Conservation (phyloP, 2,113 vertebrate genomes). For the Pipra filicauda region DNA sequence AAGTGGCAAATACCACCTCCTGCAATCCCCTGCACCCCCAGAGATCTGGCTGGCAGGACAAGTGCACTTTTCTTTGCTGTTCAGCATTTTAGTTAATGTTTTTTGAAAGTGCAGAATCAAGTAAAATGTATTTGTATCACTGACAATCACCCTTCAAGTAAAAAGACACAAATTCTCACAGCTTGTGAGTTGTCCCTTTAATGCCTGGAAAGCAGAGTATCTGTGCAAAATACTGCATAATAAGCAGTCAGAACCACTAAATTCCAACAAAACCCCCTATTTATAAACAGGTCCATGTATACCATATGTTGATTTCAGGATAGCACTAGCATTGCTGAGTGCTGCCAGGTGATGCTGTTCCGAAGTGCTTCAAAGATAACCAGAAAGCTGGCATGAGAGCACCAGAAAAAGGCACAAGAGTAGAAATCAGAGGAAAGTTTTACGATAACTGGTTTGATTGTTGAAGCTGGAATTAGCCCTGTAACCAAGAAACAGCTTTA, state of each 20-base stretch:
- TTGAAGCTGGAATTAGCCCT: not conserved
- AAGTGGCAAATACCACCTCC: not conserved
- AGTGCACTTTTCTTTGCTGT: not conserved
- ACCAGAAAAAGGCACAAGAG: not conserved
- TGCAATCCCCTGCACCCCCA: not conserved
- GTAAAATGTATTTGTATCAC: not conserved
- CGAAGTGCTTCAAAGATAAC: not conserved
- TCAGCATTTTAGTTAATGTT: not conserved
- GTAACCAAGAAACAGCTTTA: not conserved
- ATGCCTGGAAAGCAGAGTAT: not conserved
- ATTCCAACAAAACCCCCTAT: not conserved
- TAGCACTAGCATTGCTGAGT: not conserved
- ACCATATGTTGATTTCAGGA: not conserved
- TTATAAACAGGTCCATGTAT: not conserved
- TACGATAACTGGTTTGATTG: not conserved
- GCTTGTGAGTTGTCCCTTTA: not conserved
- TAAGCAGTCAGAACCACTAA: not conserved
- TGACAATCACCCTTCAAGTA: not conserved
- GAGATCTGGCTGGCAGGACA: not conserved
- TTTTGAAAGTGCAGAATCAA: not conserved
- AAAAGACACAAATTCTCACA: not conserved
- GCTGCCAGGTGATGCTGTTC: not conserved
- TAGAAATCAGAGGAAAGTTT: not conserved
- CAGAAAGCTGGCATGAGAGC: not conserved
- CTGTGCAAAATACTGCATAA: not conserved